Evolutionary conservation across 1,140 invertebrate species (phyloP), one percentile per base, ranked within the genome.

Genomic region (Lasioglossum albipes): DNA sequence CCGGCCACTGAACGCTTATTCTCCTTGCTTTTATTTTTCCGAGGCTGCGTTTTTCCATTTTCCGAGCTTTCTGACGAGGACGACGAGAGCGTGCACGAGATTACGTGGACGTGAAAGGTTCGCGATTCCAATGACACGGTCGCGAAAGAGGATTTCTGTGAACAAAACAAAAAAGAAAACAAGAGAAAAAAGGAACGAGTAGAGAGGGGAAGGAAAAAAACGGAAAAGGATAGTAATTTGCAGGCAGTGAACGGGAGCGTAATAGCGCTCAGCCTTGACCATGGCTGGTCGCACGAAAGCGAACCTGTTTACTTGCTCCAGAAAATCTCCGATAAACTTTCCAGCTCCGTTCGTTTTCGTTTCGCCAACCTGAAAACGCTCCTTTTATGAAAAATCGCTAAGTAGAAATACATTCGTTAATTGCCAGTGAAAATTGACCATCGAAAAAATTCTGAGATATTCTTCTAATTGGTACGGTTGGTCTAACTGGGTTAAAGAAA

Each of bases 41-140:
- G 16, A 41, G 41, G n/a, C 12, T 41, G 2, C 41, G 36, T 67
- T 67, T 64, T 45, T 9, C 42, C 41, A 6, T 67, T 42, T 20
- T 12, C 65, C 3, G 13, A 67, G 65, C 45, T 49, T 49, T 49
- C 45, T 57, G 54, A 31, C 67, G 67, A 27, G 68, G 68, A 57
- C 68, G 41, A 54, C 57, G 68, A 18, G 68, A 70, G 68, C 68
- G 49, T 70, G 68, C 45, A 57, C n/a, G 68, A 36, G 68, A 36
- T 52, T 57, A 57, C 68, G 27, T 49, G 36, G 31, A 65, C 42
- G 72, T 52, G 22, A 74, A 64, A 74, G 41, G 45, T 22, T 2
- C 65, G 65, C n/a, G 41, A 45, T 67, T n/a, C 71, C 72, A 74
- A 75, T 75, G 61, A 75, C 72, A 65, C 61, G 42, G 42, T 42